These are phyloP conservation scores for Numida meleagris DNA, from an alignment of 2,113 vertebrate genomes.

Conservation along the genomic window DNA sequence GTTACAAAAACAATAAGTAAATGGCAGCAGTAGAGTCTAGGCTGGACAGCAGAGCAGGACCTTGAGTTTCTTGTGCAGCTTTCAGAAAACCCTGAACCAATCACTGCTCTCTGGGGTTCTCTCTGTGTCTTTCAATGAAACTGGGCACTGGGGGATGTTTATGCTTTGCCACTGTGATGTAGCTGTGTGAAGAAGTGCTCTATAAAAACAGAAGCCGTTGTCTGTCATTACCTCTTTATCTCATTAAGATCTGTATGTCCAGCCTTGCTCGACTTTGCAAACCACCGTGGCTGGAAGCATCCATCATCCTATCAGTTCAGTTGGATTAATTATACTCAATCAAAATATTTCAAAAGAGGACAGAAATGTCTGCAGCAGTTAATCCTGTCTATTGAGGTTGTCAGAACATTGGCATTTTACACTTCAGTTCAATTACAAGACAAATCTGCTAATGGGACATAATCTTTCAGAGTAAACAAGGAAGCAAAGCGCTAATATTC, in stretches of 20 bases:
- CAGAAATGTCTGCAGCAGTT: conserved; percentile 23
- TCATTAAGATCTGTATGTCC: background rate
- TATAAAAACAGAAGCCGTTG: background rate
- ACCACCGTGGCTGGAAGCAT: background rate
- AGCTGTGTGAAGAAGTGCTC: background rate
- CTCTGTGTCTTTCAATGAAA: background rate
- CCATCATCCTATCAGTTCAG: background rate
- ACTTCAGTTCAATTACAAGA: conserved; percentile 66
- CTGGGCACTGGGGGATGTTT: background rate
- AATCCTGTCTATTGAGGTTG: conserved; percentile 23
- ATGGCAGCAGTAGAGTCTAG: background rate
- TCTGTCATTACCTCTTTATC: conserved; percentile 23
- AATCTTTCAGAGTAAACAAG: conserved; percentile 66
- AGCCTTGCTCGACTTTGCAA: background rate
- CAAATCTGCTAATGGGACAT: conserved; percentile 65
- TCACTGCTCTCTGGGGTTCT: accelerated
- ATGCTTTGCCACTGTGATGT: background rate
- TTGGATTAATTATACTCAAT: conserved; percentile 47
- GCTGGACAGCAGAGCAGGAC: accelerated
- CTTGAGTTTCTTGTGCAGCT: accelerated
- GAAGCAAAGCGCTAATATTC: conserved; percentile 55
- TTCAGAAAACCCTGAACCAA: accelerated
- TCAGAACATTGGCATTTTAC: conserved; percentile 60
- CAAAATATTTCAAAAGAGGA: conserved; percentile 38
- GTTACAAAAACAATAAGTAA: background rate